Evolutionary conservation across 1,140 invertebrate species (phyloP).

Genomic region (Cyphomyrmex costatus): DNA sequence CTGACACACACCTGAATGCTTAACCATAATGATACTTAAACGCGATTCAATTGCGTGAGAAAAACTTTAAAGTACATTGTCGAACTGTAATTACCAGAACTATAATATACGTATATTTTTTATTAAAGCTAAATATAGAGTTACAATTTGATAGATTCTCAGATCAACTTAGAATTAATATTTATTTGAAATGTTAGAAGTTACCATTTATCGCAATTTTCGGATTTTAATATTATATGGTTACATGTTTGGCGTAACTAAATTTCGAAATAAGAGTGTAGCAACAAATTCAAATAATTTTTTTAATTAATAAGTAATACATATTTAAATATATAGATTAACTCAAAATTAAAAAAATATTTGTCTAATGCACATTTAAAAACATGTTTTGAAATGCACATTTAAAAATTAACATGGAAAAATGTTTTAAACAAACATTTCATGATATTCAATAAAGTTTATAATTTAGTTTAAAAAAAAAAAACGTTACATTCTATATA

Average conservation of each 20-base stretch:
- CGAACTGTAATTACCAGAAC: background rate
- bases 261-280: background rate
- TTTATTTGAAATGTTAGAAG: background rate
- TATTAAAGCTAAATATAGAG: slow-evolving; percentile 20
- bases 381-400: background rate
- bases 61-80: background rate
- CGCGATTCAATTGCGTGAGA: background rate
- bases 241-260: slow-evolving; percentile 8
- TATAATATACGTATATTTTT: slow-evolving; percentile 6
- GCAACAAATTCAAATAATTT: background rate
- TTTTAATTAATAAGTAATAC: background rate
- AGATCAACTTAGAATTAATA: background rate
- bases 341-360: background rate
- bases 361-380: no score
- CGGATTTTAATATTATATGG: background rate
- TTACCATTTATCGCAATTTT: background rate
- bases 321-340: background rate
- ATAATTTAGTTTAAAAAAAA: no score
- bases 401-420: background rate
- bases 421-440: background rate
- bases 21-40: slow-evolving; percentile 17
- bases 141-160: background rate
- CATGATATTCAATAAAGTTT: background rate
- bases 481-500: background rate
- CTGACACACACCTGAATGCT: slow-evolving; percentile 3